A percentile compares a stretch with the other conserved stretches of the same genome.
Conservation (phyloP, 2,113 vertebrate genomes). For the Triplophysa rosa region DNA sequence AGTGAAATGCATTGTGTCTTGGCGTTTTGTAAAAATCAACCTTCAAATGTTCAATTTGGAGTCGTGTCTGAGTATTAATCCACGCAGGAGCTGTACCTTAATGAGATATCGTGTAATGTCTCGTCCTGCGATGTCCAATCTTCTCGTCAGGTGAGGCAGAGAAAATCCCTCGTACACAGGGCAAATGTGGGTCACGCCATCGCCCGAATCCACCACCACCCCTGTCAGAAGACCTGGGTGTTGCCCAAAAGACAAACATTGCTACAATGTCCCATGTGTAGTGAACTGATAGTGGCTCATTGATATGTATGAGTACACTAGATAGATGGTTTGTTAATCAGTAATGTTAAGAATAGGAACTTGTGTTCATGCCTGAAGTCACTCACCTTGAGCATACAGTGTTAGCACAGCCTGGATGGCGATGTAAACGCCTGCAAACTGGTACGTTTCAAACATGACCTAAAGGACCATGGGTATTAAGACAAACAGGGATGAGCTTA, state of each 20-base stretch:
- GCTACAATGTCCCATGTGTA: not conserved
- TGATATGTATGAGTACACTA: too few relatives aligned
- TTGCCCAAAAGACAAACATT: conserved; percentile 14
- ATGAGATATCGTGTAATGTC: conserved; percentile 92
- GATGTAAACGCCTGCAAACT: conserved; percentile 88
- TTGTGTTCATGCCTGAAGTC: not conserved
- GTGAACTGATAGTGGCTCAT: too few relatives aligned
- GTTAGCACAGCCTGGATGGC: conserved; percentile 91
- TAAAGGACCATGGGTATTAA: conserved; percentile 59
- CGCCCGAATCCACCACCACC: conserved; percentile 89
- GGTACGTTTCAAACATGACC: conserved; percentile 94
- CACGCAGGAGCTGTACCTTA: conserved; percentile 71
- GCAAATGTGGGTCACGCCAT: conserved; percentile 89
- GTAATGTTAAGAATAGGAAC: too few relatives aligned
- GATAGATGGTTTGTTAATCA: too few relatives aligned
- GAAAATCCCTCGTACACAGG: conserved; percentile 91
- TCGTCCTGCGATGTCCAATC: conserved; percentile 87
- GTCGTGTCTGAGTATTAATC: not conserved
- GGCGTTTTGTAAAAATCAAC: too few relatives aligned
- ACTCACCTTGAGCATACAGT: conserved; percentile 87
- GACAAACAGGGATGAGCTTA: not conserved
- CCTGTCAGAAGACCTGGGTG: conserved; percentile 82
- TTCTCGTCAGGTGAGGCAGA: conserved; percentile 86
- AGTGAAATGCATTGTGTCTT: too few relatives aligned
- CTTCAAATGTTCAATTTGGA: too few relatives aligned